phyloP scores from a whole-genome alignment of 2,888 invertebrate genomes.

The Plemyria rubiginata region DNA sequence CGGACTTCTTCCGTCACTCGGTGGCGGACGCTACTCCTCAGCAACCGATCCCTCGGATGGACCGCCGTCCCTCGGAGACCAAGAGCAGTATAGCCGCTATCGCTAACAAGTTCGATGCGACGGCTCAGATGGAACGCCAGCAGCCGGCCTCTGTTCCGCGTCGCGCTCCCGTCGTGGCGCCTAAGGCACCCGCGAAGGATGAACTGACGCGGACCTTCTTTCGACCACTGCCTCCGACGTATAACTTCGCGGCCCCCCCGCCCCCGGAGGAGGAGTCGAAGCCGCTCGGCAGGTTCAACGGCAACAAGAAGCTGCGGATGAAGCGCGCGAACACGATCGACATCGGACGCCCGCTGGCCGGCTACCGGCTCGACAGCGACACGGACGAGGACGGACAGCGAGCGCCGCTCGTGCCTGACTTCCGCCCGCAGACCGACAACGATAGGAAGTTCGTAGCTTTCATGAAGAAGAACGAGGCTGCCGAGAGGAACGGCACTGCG shows the following conservation, averaged over 20 bases:
- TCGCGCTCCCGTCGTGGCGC: constrained; percentile 45
- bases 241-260: constrained; percentile 73
- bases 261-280: constrained; percentile 67
- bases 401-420: constrained; percentile 85
- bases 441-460: constrained; percentile 94
- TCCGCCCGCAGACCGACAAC: constrained; percentile 93
- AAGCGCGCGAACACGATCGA: constrained; percentile 96
- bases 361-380: constrained; percentile 79
- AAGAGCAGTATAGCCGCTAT: constrained; percentile 73
- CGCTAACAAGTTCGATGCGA: constrained; percentile 71
- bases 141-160: constrained; percentile 41
- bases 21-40: constrained; percentile 60
- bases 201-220: constrained; percentile 64
- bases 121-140: constrained; percentile 57
- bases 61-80: constrained; percentile 64
- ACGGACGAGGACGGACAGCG: constrained; percentile 74
- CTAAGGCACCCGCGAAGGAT: constrained; percentile 51
- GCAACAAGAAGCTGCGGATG: constrained; percentile 90
- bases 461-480: constrained; percentile 88
- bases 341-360: constrained; percentile 89
- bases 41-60: constrained; percentile 45
- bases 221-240: constrained; percentile 72
- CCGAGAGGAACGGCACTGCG: constrained; percentile 46
- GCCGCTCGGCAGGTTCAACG: constrained; percentile 77
- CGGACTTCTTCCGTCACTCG: constrained; percentile 74